These are phyloP conservation scores for Acleris holmiana DNA, from an alignment of 2,888 invertebrate species.

Conservation along the genomic window DNA sequence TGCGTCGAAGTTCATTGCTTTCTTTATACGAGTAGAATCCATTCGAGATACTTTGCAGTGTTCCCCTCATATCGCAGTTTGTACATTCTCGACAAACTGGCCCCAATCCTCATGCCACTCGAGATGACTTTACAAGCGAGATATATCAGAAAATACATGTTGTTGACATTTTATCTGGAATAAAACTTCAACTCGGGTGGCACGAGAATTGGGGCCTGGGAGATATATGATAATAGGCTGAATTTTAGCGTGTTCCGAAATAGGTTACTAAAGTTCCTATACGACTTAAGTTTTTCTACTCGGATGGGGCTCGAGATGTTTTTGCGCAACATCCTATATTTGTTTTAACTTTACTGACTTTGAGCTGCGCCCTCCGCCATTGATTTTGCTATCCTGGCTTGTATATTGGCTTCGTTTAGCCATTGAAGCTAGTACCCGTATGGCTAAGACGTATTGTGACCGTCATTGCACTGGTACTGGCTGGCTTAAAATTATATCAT, in stretches of 20 bases:
- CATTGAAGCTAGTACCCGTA: too few relatives aligned
- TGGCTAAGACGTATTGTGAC: too few relatives aligned
- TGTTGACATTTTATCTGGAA: too few relatives aligned
- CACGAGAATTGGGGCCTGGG: not conserved
- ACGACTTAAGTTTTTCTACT: slow-evolving; percentile 22
- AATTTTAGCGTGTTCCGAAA: slow-evolving; percentile 24
- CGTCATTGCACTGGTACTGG: too few relatives aligned
- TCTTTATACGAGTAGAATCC: slow-evolving; percentile 3
- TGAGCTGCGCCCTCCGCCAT: too few relatives aligned
- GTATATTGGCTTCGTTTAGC: too few relatives aligned
- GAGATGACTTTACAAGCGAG: not conserved
- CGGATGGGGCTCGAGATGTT: slow-evolving; percentile 6
- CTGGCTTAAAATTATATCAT: too few relatives aligned
- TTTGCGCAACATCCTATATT: slow-evolving; percentile 5
- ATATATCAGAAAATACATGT: too few relatives aligned
- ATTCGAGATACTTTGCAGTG: slow-evolving; percentile 10
- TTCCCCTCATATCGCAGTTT: not conserved
- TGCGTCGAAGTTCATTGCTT: slow-evolving; percentile 1
- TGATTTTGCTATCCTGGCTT: too few relatives aligned
- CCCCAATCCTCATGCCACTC: too few relatives aligned
- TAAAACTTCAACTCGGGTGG: too few relatives aligned
- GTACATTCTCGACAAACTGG: not conserved
- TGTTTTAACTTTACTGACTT: slow-evolving; percentile 6
- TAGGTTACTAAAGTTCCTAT: slow-evolving; percentile 11
- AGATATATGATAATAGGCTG: slow-evolving; percentile 43